phyloP scores from a whole-genome alignment of 2,113 vertebrate species.

The Aegypius monachus region DNA sequence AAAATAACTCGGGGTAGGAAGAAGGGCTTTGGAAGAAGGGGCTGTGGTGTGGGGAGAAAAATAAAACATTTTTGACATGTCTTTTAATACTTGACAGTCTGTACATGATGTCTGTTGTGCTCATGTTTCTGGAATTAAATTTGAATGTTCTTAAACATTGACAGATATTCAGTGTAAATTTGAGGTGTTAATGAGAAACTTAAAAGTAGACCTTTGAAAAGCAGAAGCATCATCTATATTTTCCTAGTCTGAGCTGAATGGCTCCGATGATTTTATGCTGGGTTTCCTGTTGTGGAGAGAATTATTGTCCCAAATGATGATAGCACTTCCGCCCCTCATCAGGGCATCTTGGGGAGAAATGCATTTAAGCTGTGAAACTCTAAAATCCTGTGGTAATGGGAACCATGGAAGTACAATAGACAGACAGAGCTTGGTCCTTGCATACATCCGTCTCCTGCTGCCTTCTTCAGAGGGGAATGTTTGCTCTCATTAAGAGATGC shows the following conservation, averaged over 20 bases:
- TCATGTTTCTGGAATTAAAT: background rate
- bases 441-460: conserved; percentile 32
- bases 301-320: background rate
- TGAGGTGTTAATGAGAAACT: background rate
- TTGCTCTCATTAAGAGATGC: conserved; percentile 11
- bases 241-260: background rate
- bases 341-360: background rate
- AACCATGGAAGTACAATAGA: background rate
- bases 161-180: background rate
- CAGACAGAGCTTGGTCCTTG: background rate
- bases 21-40: background rate
- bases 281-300: background rate
- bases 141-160: background rate
- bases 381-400: background rate
- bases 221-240: fast-evolving
- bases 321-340: background rate
- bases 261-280: background rate
- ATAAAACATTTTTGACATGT: background rate
- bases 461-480: conserved; percentile 14
- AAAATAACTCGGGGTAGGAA: background rate
- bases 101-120: background rate
- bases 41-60: background rate
- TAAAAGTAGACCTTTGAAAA: background rate
- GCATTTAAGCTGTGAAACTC: background rate
- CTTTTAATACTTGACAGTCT: background rate